Evolutionary conservation across 2,888 invertebrate genomes (phyloP), one percentile per base, ranked within the genome.

Genomic region (Platycheirus rosarum): DNA sequence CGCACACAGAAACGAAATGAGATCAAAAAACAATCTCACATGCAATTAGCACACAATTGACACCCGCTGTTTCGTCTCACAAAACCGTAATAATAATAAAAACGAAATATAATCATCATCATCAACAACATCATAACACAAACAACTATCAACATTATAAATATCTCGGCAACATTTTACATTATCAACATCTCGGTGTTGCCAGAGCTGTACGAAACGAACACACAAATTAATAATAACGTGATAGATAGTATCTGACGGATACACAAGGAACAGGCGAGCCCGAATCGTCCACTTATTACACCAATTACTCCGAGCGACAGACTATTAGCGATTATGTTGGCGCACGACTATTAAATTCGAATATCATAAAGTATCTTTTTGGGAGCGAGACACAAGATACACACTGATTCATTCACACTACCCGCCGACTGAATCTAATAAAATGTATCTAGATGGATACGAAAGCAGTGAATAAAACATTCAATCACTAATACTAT

Each of bases 11-110:
- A 4, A 32, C 40, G 14, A 57, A 84, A 84, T 84, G 78, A 78
- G 85, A 84, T 84, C 84, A 78, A 85, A 85, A 60, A 85, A 84
- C 77, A 85, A 85, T 85, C 85, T 85, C 85, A 80, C 78, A 85
- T 85, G 82, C 85, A 85, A 85, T 85, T 85, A 85, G 84, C 85
- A 85, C 85, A 84, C 85, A 82, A 85, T 85, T 85, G 85, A 85
- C 85, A 85, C 85, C 84, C 84, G 82, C 84, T 85, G 77, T 70
- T 57, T 68, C 82, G 82, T 68, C 82, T 82, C 82, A 68, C 82
- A 77, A 63, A 82, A 82, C 77, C 71, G 76, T 77, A 82, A 77
- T 82, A 82, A 82, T 82, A 82, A 82, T 82, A 82, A 82, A n/a
- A 82, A 82, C 71, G 82, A 68, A 82, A 76, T 66, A 82, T 82